phyloP scores from a whole-genome alignment of 1,140 invertebrate species.

The Artemia franciscana region DNA sequence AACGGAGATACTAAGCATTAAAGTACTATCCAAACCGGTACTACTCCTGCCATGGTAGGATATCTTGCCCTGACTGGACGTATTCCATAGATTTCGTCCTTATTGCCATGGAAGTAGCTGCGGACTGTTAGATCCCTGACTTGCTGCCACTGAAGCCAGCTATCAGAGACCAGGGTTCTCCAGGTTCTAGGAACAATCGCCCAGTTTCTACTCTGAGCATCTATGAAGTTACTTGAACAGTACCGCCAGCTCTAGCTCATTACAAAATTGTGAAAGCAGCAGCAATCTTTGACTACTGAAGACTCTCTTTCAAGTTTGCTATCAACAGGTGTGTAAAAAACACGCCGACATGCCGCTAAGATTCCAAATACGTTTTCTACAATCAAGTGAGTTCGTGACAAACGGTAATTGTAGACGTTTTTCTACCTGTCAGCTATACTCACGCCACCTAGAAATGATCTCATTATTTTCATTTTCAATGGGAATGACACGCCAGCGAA shows the following conservation, averaged over 20 bases:
- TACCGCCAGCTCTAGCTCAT: background rate
- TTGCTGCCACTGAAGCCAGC: background rate
- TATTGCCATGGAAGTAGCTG: background rate
- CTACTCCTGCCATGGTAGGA: background rate
- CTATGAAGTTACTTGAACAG: background rate
- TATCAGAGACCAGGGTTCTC: background rate
- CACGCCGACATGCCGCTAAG: background rate
- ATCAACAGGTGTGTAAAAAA: background rate
- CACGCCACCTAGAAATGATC: too few relatives aligned
- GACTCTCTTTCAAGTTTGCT: background rate
- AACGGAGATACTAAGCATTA: background rate
- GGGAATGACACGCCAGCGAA: conserved; percentile 16
- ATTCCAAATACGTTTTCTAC: background rate
- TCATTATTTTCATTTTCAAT: too few relatives aligned
- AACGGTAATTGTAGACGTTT: too few relatives aligned
- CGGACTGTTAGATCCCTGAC: background rate
- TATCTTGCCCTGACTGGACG: background rate
- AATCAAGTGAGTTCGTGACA: background rate
- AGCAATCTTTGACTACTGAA: background rate
- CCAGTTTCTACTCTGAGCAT: background rate
- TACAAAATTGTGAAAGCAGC: background rate
- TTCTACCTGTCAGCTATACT: too few relatives aligned
- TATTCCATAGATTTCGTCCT: background rate
- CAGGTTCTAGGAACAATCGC: background rate
- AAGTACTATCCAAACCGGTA: background rate